Base-by-base conservation (phyloP, 2,888 invertebrate genomes). In the Ctena decussata region DNA sequence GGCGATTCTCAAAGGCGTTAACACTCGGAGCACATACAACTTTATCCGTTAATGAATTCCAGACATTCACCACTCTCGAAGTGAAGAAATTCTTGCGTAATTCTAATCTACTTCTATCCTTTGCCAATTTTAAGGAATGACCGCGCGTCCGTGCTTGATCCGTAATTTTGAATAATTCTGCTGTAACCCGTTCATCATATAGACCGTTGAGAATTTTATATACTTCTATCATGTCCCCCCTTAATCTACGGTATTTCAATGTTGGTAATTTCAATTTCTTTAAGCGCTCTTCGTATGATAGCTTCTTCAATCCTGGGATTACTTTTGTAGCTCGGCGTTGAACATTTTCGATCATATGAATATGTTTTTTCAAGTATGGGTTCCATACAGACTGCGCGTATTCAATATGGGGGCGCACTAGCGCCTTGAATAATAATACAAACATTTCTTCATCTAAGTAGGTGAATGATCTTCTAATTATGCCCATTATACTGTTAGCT, bases 221-320 rank as follows among this genome's bases (percentile, higher is more conserved):
- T 18, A 72, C 30, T 77, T 82, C 57, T 18, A 84, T 57, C 76
- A 80, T 76, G 41, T 84, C 84, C 32, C 71, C 80, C 15, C 84
- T 37, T 24, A 57, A 15, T n/a, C 84, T 41, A 27, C 80, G 44
- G 24, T 76, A 77, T 21, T 37, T 27, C 53, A 84, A 32, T 21
- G 71, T 72, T 39, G 80, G 84, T 27, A 84, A 53, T 41, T 46
- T 49, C 57, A 84, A 60, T 15, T 27, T 35, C 46, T 27, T 37
- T 37, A 83, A 70, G 44, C 74, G 65, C n/a, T 78, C 32, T 70
- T 83, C 78, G 53, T 75, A 83, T 27, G 77, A 6, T 21, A 75
- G 15, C n/a, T 79, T 53, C 44, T 75, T 69, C 8, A 79, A 37
- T 49, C 57, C 53, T 32, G 74, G 39, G 27, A 74, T 37, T 24